Evolutionary conservation across 2,888 invertebrate species (phyloP).

Genomic region (Alitta virens): DNA sequence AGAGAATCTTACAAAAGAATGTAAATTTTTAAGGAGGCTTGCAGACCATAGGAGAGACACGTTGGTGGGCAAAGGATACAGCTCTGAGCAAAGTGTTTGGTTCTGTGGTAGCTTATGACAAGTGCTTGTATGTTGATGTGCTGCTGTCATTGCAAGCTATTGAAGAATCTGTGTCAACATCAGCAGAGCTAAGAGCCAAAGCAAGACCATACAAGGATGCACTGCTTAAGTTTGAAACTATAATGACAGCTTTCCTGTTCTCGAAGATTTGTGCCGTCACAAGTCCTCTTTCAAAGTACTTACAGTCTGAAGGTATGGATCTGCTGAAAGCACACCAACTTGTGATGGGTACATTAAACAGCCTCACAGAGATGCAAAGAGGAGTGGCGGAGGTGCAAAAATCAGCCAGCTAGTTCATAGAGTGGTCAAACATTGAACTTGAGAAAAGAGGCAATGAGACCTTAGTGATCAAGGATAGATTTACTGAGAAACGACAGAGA

Average conservation of each 20-base stretch:
- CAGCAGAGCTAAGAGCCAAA: neutral
- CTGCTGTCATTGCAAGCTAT: neutral
- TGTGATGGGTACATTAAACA: neutral
- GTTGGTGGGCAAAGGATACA: neutral
- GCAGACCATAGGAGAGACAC: conserved; percentile 2
- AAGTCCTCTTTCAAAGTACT: conserved; percentile 1
- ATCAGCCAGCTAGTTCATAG: neutral
- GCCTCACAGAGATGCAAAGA: neutral
- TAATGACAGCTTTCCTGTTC: neutral
- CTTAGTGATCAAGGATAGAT: neutral
- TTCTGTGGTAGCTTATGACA: neutral
- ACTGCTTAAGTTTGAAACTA: neutral
- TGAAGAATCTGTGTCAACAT: neutral
- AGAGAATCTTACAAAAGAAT: conserved; percentile 3
- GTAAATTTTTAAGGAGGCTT: neutral
- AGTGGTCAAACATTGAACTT: neutral
- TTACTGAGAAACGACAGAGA: neutral
- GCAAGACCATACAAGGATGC: neutral
- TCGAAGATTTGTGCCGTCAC: neutral
- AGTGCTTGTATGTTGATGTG: neutral
- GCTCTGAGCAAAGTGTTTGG: neutral
- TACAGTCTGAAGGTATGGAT: neutral
- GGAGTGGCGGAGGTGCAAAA: neutral
- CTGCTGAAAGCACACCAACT: neutral
- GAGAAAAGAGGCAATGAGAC: neutral